These are phyloP conservation scores for Lota lota DNA, from an alignment of 2,113 vertebrate genomes.

Conservation along the genomic window DNA sequence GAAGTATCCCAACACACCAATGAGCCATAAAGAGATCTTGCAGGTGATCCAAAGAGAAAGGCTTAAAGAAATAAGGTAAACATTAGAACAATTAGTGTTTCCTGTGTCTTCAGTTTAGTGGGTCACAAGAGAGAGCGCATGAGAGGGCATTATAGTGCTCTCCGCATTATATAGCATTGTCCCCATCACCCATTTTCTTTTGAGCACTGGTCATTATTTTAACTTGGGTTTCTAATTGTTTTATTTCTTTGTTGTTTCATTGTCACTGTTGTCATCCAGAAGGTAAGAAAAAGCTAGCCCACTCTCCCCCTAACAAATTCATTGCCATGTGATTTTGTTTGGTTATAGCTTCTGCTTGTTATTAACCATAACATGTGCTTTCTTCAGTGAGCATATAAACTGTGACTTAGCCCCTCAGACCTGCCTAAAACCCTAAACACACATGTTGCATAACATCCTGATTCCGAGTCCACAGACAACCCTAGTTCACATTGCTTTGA, in stretches of 20 bases:
- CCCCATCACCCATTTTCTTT: constrained; percentile 27
- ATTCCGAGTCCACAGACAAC: no score
- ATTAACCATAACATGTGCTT: constrained; percentile 61
- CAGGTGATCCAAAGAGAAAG: constrained; percentile 97
- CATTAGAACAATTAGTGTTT: not conserved
- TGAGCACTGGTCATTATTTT: constrained; percentile 30
- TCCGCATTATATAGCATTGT: constrained; percentile 1
- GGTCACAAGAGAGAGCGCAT: not conserved
- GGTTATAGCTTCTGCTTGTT: constrained; percentile 64
- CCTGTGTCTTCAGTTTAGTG: not conserved
- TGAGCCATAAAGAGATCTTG: constrained; percentile 99
- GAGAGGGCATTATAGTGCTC: not conserved
- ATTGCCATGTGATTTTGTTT: constrained; percentile 49
- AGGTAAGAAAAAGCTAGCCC: constrained; percentile 74
- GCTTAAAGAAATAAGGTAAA: constrained; percentile 96
- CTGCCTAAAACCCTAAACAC: not conserved
- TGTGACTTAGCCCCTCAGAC: not conserved
- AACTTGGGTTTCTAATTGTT: constrained; percentile 59
- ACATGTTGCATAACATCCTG: constrained; percentile 38
- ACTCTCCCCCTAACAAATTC: constrained; percentile 50
- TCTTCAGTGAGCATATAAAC: constrained; percentile 20
- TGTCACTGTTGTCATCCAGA: constrained; percentile 78
- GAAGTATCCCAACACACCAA: constrained; percentile 96
- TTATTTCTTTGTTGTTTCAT: constrained; percentile 69
- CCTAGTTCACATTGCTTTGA: no score